Conservation (phyloP, 2,888 invertebrate genomes). For the Dexiosoma caninum region DNA sequence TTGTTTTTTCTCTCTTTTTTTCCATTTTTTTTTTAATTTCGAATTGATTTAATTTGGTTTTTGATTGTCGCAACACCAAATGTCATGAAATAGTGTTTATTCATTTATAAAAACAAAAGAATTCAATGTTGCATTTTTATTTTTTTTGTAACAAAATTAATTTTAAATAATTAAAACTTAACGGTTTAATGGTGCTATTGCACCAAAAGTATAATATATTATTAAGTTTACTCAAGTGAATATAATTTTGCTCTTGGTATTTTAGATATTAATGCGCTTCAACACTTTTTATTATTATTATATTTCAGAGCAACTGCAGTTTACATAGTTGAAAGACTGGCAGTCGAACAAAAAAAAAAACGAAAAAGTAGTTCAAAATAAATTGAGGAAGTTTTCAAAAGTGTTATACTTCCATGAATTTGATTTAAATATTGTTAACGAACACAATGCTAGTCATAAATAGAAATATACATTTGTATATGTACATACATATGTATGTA, state of each 20-base stretch:
- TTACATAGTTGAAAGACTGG: neutral
- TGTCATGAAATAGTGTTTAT: constrained; percentile 44
- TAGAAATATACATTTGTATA: neutral
- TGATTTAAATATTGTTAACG: neutral
- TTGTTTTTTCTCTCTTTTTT: neutral
- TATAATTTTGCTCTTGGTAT: constrained; percentile 59
- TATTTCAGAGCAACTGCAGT: constrained; percentile 9
- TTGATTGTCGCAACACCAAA: constrained; percentile 15
- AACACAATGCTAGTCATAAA: neutral
- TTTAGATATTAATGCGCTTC: constrained; percentile 36
- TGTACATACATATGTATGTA: neutral
- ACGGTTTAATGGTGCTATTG: constrained; percentile 13
- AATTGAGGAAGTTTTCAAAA: constrained; percentile 50
- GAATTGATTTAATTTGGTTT: constrained; percentile 20
- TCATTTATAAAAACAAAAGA: neutral
- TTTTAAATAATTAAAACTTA: neutral
- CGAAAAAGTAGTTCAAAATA: constrained; percentile 41
- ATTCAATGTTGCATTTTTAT: constrained; percentile 22
- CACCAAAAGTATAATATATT: neutral
- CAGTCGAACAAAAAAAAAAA: constrained; percentile 10
- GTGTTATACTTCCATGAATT: constrained; percentile 43
- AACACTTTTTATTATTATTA: constrained; percentile 8
- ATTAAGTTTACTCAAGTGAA: constrained; percentile 65
- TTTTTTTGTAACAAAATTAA: neutral
- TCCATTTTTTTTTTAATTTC: neutral